Conservation (phyloP, 2,888 invertebrate species). For the Drosophila heteroneura region DNA sequence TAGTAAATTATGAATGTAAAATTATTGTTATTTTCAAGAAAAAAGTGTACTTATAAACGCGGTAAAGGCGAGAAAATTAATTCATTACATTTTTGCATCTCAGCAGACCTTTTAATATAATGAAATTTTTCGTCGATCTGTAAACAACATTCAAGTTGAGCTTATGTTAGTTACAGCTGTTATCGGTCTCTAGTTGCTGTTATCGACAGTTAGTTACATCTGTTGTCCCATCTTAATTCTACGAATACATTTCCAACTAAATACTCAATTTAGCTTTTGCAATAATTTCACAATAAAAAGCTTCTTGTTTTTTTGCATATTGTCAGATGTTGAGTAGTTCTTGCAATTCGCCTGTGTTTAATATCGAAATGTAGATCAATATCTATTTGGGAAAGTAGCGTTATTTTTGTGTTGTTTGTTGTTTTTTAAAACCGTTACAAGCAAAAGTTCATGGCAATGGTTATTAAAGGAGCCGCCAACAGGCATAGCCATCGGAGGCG, state of each 20-base stretch:
- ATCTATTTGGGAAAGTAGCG: conserved; percentile 7
- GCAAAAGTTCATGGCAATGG: conserved; percentile 42
- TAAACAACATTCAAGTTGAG: too few species aligned
- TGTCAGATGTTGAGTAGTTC: background rate
- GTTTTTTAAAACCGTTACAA: conserved; percentile 19
- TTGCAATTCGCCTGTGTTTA: background rate
- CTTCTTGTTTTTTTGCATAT: background rate
- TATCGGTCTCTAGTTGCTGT: too few species aligned
- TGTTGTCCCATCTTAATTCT: background rate
- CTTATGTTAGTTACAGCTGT: too few species aligned
- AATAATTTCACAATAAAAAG: background rate
- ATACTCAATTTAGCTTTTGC: background rate
- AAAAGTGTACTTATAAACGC: background rate
- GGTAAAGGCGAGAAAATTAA: too few species aligned
- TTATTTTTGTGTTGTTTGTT: background rate
- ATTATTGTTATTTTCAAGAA: background rate
- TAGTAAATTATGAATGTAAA: background rate
- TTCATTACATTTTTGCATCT: too few species aligned
- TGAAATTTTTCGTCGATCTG: too few species aligned
- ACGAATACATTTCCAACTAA: background rate
- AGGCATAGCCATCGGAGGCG: background rate
- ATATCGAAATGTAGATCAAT: conserved; percentile 18
- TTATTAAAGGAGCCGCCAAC: conserved; percentile 24
- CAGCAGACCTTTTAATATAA: too few species aligned
- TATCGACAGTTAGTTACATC: background rate